A percentile compares a stretch with the other conserved stretches of the same genome.
Evolutionary conservation across 2,797 vertebrate species (phyloP).

Genomic region (Pipistrellus kuhlii): DNA sequence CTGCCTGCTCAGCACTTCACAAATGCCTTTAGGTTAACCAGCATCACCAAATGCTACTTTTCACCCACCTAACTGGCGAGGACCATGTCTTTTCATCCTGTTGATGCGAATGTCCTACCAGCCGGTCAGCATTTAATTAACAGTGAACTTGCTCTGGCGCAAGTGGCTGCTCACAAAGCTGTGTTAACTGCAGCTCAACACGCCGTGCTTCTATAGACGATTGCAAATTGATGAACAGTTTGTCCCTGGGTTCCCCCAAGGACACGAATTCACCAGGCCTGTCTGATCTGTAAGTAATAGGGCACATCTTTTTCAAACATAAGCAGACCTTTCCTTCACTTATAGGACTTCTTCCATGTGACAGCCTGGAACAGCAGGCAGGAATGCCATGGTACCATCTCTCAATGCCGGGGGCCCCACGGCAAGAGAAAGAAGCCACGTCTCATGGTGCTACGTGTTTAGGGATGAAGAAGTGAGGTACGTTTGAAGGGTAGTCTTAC

Average conservation of each 20-base stretch:
- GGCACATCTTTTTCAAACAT: conserved; percentile 15
- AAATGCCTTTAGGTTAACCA: not conserved
- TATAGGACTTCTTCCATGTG: not conserved
- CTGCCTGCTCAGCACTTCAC: not conserved
- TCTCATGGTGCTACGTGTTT: too few species aligned
- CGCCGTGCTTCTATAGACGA: not conserved
- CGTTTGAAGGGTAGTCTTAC: not conserved
- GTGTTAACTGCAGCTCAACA: not conserved
- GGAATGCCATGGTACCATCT: not conserved
- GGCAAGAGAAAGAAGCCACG: too few species aligned
- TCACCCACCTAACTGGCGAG: not conserved
- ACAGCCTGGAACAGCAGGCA: not conserved
- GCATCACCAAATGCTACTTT: not conserved
- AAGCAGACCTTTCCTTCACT: not conserved
- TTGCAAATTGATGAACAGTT: conserved; percentile 20
- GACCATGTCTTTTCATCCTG: not conserved
- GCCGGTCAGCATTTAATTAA: conserved; percentile 40
- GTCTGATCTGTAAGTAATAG: not conserved
- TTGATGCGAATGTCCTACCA: not conserved
- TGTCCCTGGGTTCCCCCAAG: not conserved
- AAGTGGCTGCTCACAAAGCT: not conserved
- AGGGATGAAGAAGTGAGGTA: not conserved
- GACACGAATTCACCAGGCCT: not conserved
- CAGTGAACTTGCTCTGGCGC: not conserved
- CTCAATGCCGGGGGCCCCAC: not conserved